These are phyloP conservation scores for Peromyscus nudipes DNA, from an alignment of 2,797 vertebrate species.

Conservation along the genomic window DNA sequence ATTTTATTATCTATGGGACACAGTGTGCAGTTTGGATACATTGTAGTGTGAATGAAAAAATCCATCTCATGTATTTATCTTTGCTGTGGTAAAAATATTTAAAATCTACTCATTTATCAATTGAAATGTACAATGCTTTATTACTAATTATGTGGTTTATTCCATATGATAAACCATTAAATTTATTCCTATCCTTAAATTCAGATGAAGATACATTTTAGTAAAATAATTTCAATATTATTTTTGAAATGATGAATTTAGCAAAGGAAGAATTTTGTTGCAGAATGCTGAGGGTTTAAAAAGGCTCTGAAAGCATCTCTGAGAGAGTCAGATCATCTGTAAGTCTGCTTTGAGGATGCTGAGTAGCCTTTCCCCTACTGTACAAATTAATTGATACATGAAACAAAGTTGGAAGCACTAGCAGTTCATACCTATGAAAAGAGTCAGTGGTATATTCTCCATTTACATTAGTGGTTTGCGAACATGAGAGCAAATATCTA, in stretches of 20 bases:
- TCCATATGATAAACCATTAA: background rate
- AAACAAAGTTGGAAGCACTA: background rate
- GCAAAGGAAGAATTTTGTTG: conserved; percentile 53
- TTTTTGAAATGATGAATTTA: background rate
- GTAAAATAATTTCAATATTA: background rate
- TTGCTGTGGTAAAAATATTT: background rate
- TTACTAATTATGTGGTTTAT: background rate
- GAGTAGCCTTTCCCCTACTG: conserved; percentile 55
- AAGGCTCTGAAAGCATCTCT: conserved; percentile 58
- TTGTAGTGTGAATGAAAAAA: background rate
- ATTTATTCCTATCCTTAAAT: background rate
- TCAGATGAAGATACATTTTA: background rate
- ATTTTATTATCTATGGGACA: background rate
- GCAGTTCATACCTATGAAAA: background rate
- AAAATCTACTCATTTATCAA: background rate
- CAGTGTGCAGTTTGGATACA: background rate
- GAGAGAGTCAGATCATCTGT: conserved; percentile 4
- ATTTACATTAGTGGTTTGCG: background rate
- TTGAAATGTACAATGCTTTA: background rate
- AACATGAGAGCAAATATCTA: background rate
- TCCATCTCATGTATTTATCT: background rate
- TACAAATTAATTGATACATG: background rate
- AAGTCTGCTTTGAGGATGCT: conserved; percentile 69
- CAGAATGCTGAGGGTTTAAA: background rate
- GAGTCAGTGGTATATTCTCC: background rate